Percentiles rank a stretch among this genome's conserved stretches.
These are phyloP conservation scores for Acridotheres tristis DNA, from an alignment of 2,797 vertebrate species.

Conservation along the genomic window DNA sequence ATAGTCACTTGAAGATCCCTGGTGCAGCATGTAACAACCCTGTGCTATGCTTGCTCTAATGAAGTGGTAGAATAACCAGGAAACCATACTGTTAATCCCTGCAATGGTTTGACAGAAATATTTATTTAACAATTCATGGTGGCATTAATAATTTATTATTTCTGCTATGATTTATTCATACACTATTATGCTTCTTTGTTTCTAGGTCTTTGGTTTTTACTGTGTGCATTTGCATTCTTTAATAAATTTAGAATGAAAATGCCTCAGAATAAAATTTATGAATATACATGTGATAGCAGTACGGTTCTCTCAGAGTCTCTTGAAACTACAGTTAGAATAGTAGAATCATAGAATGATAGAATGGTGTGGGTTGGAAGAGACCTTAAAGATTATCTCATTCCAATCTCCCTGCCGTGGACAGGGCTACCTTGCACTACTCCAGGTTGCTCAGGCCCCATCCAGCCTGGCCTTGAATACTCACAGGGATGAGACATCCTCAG, in stretches of 20 bases:
- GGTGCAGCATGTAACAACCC: not conserved
- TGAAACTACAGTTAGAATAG: not conserved
- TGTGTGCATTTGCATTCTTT: not conserved
- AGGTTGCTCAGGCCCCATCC: not conserved
- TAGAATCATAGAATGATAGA: not conserved
- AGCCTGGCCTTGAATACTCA: not conserved
- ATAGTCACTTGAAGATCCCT: not conserved
- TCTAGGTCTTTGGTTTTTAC: not conserved
- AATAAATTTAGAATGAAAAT: not conserved
- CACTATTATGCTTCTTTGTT: not conserved
- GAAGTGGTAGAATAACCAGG: not conserved
- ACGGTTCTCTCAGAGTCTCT: not conserved
- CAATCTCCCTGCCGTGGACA: not conserved
- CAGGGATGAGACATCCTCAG: not conserved
- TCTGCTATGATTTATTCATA: constrained; percentile 3
- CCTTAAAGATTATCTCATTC: not conserved
- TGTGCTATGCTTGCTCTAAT: not conserved
- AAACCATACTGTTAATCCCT: not conserved
- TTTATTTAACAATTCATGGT: not conserved
- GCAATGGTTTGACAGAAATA: not conserved
- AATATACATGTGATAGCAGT: not conserved
- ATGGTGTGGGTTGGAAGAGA: not conserved
- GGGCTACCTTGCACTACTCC: not conserved
- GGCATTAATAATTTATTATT: not conserved
- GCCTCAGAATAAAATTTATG: not conserved